Percentiles rank a stretch among this genome's conserved stretches.
These are phyloP conservation scores for Amphipyra berbera DNA, from an alignment of 2,888 invertebrate species.

Conservation along the genomic window DNA sequence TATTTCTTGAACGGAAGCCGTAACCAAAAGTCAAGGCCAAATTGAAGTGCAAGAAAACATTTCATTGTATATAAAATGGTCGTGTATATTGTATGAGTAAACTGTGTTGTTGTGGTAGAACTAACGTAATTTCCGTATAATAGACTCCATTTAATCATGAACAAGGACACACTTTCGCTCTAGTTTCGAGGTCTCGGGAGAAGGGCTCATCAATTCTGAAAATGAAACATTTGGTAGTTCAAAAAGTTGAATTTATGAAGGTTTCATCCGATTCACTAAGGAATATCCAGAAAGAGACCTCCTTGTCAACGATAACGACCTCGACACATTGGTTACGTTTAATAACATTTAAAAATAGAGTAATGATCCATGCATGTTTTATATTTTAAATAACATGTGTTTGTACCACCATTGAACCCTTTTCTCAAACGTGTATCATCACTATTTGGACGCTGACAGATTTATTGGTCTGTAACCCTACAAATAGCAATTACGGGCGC, in stretches of 20 bases:
- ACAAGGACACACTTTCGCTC: conserved; percentile 34
- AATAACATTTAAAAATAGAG: conserved; percentile 15
- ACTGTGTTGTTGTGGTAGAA: conserved; percentile 25
- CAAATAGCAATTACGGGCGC: conserved; percentile 25
- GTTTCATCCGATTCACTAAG: conserved; percentile 23
- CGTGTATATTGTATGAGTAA: conserved; percentile 12
- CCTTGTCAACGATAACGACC: background rate
- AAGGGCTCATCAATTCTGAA: conserved; percentile 43
- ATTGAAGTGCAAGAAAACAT: conserved; percentile 25
- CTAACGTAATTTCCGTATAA: conserved; percentile 37
- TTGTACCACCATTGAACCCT: background rate
- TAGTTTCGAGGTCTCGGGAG: conserved; percentile 29
- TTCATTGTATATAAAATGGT: conserved; percentile 16
- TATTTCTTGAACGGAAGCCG: conserved; percentile 18
- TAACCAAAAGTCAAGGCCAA: conserved; percentile 22
- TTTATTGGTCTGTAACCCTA: conserved; percentile 10
- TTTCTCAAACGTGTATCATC: conserved; percentile 9
- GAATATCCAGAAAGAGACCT: conserved; percentile 7
- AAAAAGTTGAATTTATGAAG: conserved; percentile 52
- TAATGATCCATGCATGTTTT: background rate
- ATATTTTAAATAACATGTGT: too few species aligned
- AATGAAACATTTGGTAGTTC: conserved; percentile 43
- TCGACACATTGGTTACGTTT: conserved; percentile 8
- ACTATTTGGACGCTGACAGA: conserved; percentile 2
- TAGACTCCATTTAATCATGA: conserved; percentile 39